These are phyloP conservation scores for Onychomys arenicola DNA, from an alignment of 2,797 vertebrate genomes.

Conservation along the genomic window DNA sequence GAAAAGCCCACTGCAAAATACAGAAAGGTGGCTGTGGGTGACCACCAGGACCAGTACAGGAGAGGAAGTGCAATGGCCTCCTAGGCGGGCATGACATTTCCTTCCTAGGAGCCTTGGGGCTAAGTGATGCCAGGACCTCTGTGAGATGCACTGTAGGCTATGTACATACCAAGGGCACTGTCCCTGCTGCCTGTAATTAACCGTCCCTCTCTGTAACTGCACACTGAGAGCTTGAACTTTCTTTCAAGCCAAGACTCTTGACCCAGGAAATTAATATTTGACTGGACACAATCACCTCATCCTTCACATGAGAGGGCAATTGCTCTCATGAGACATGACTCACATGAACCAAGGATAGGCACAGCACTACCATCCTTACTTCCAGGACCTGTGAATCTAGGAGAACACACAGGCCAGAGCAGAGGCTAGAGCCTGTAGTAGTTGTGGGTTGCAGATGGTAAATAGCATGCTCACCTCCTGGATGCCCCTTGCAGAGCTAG, in stretches of 20 bases:
- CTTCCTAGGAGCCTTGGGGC: background rate
- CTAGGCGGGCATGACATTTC: rapidly evolving
- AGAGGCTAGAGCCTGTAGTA: background rate
- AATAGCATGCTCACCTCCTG: no score
- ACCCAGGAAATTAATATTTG: background rate
- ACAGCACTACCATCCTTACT: rapidly evolving
- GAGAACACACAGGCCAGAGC: background rate
- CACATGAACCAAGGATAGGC: rapidly evolving
- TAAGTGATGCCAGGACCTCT: rapidly evolving
- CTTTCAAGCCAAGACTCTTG: background rate
- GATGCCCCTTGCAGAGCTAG: no score
- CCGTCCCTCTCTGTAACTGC: rapidly evolving
- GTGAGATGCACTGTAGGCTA: rapidly evolving
- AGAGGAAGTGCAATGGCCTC: rapidly evolving
- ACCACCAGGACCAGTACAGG: background rate
- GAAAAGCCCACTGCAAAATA: background rate
- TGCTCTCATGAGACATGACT: background rate
- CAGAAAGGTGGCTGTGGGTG: no score
- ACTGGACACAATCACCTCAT: background rate
- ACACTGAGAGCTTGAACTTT: rapidly evolving
- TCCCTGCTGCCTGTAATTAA: rapidly evolving
- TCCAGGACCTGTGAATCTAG: background rate
- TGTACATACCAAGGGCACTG: no score
- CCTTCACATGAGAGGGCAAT: rapidly evolving
- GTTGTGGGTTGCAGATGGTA: rapidly evolving